Percentiles rank a stretch among this genome's conserved stretches.
Evolutionary conservation across 2,113 vertebrate species (phyloP).

Genomic region (Xenopus laevis): DNA sequence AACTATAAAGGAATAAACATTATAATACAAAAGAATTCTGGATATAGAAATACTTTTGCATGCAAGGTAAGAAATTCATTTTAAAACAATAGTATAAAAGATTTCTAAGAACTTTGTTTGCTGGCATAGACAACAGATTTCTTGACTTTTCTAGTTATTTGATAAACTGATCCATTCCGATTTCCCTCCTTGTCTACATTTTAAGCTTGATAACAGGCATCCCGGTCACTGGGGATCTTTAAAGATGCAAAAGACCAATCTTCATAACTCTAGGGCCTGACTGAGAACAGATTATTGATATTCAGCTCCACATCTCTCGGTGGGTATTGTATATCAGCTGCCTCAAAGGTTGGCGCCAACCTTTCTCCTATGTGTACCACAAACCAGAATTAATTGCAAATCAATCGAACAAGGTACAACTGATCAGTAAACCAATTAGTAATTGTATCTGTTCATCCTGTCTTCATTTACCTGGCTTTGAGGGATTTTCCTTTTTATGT

Average conservation of each 20-base stretch:
- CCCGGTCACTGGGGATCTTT: constrained; percentile 45
- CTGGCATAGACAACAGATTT: too few species aligned
- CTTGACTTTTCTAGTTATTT: neutral
- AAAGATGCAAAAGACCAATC: constrained; percentile 64
- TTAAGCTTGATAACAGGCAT: neutral
- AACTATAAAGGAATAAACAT: too few species aligned
- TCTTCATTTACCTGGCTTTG: constrained; percentile 71
- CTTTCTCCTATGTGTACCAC: constrained; percentile 81
- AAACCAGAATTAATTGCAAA: constrained; percentile 99
- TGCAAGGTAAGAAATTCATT: too few species aligned
- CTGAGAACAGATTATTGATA: constrained; percentile 77
- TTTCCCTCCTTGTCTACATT: neutral
- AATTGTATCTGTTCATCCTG: constrained; percentile 93
- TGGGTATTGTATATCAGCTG: constrained; percentile 88
- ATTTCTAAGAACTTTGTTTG: too few species aligned
- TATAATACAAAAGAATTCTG: too few species aligned
- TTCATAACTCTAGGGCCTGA: constrained; percentile 61
- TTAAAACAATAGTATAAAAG: too few species aligned
- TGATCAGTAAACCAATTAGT: constrained; percentile 99
- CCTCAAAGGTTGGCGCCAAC: constrained; percentile 93
- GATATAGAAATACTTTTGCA: too few species aligned
- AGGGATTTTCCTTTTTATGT: constrained; percentile 55
- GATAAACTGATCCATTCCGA: neutral
- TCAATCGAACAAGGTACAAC: constrained; percentile 99
- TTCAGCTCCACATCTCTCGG: constrained; percentile 67